These are phyloP conservation scores for Lutraria rhynchaena DNA, from an alignment of 1,140 invertebrate species.

Conservation along the genomic window DNA sequence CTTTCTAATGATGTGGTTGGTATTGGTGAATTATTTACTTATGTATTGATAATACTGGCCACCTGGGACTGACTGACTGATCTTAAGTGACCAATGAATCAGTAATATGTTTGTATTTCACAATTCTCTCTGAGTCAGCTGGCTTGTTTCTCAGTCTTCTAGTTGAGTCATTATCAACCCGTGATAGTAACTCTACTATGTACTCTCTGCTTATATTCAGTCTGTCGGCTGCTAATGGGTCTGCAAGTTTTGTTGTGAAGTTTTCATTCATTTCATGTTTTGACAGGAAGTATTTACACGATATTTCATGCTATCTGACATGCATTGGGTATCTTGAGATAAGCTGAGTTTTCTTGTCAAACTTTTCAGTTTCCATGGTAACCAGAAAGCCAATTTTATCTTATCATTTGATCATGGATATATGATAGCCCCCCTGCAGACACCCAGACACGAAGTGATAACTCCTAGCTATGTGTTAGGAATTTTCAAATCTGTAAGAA, in stretches of 20 bases:
- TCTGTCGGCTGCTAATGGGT: too few species aligned
- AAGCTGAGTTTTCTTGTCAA: slow-evolving; percentile 53
- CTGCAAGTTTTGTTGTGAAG: background rate
- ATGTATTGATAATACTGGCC: too few species aligned
- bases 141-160: too few species aligned
- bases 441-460: slow-evolving; percentile 35
- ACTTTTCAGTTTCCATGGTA: slow-evolving; percentile 47
- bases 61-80: too few species aligned
- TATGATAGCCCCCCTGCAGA: slow-evolving; percentile 49
- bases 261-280: slow-evolving; percentile 6
- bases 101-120: too few species aligned
- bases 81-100: too few species aligned
- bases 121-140: too few species aligned
- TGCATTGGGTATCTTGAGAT: slow-evolving; percentile 42
- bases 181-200: too few species aligned
- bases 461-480: slow-evolving; percentile 10
- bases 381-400: slow-evolving; percentile 39
- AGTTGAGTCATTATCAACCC: too few species aligned
- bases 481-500: slow-evolving; percentile 11
- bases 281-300: slow-evolving; percentile 25
- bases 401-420: slow-evolving; percentile 52
- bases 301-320: slow-evolving; percentile 46
- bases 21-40: too few species aligned
- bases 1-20: too few species aligned
- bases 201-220: too few species aligned